These are phyloP conservation scores for Phenganax subtilis DNA, from an alignment of 92 coral and sea anemone genomes.

Conservation along the genomic window DNA sequence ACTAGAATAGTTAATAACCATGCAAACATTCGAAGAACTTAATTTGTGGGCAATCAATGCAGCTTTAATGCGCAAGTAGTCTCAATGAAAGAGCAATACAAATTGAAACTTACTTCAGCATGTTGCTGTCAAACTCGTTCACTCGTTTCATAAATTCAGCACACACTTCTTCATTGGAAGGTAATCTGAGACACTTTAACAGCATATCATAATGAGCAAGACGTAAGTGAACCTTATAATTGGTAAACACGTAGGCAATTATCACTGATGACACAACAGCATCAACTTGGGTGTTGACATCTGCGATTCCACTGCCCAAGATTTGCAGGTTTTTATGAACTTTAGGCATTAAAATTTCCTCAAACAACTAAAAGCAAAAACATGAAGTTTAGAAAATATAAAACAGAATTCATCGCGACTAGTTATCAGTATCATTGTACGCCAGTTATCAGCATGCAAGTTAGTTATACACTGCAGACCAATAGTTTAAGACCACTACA, in stretches of 20 bases:
- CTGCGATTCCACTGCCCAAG: slow-evolving; percentile 18
- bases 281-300: slow-evolving; percentile 18
- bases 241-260: background rate
- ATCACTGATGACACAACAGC: slow-evolving; percentile 27
- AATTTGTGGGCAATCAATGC: no score
- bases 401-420: no score
- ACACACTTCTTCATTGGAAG: slow-evolving; percentile 7
- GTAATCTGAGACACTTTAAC: slow-evolving; percentile 26
- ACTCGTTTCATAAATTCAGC: background rate
- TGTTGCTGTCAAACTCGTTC: background rate
- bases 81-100: background rate
- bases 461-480: no score
- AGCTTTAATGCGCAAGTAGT: no score
- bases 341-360: slow-evolving; percentile 51
- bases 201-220: background rate
- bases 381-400: background rate
- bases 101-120: slow-evolving; percentile 5
- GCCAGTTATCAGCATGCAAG: no score
- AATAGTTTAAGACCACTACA: no score
- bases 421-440: no score
- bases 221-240: slow-evolving; percentile 32
- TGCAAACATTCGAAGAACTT: no score
- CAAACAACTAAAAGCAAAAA: slow-evolving; percentile 44
- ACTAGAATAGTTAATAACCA: no score
- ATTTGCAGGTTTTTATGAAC: slow-evolving; percentile 33